phyloP scores from a whole-genome alignment of 1,140 invertebrate species.

The Proctacanthus coquilletti region DNA sequence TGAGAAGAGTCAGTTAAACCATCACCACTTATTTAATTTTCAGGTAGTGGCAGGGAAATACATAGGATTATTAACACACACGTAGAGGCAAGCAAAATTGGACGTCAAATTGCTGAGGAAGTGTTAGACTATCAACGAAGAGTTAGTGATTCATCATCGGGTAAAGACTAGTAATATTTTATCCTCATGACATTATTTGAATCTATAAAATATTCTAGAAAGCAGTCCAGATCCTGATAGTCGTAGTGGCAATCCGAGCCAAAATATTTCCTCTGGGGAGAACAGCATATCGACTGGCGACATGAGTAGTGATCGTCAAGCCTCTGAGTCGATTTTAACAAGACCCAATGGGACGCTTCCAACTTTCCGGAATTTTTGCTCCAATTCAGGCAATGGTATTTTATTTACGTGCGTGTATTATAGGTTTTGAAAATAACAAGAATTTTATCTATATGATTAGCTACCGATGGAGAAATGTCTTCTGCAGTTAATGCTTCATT shows the following conservation, averaged over 20 bases:
- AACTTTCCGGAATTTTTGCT: slow-evolving; percentile 2
- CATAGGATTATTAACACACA: slow-evolving; percentile 53
- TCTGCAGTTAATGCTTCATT: slow-evolving; percentile 26
- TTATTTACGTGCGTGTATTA: background rate
- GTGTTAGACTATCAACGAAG: slow-evolving; percentile 41
- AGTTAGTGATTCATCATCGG: slow-evolving; percentile 24
- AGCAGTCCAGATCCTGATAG: slow-evolving; percentile 32
- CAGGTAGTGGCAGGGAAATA: slow-evolving; percentile 39
- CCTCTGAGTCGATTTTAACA: background rate
- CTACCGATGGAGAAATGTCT: background rate
- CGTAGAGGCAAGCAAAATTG: slow-evolving; percentile 65
- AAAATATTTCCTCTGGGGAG: slow-evolving; percentile 5
- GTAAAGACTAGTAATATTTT: slow-evolving; percentile 1
- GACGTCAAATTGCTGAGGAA: slow-evolving; percentile 58
- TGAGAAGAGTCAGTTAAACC: too few relatives aligned
- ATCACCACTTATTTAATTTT: slow-evolving; percentile 1
- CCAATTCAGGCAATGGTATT: slow-evolving; percentile 2
- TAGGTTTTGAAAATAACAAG: background rate
- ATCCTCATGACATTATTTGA: background rate
- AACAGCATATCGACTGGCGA: background rate
- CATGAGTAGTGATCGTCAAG: background rate
- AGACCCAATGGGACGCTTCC: slow-evolving; percentile 7
- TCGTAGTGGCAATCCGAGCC: slow-evolving; percentile 3
- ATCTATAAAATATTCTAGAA: slow-evolving; percentile 27
- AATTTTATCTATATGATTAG: background rate